A percentile compares a stretch with the other conserved stretches of the same genome.
These are phyloP conservation scores for Chrysolina haemoptera DNA, from an alignment of 2,888 invertebrate genomes.

Conservation along the genomic window DNA sequence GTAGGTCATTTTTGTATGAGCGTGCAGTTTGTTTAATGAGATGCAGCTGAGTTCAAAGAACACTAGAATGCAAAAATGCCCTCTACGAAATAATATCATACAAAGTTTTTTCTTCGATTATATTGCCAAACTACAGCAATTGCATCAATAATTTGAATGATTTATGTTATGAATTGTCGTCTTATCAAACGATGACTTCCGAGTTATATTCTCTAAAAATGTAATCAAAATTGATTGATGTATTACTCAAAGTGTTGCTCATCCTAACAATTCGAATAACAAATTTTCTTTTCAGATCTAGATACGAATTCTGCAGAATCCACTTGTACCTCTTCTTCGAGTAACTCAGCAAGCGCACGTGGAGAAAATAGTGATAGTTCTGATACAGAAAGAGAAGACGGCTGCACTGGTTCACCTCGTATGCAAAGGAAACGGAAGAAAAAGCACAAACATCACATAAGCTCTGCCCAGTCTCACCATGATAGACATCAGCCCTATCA, in stretches of 20 bases:
- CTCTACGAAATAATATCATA: too few species aligned
- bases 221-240: too few species aligned
- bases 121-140: too few species aligned
- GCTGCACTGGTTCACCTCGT: constrained; percentile 86
- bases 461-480: constrained; percentile 53
- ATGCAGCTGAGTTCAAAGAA: too few species aligned
- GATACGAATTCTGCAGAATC: constrained; percentile 67
- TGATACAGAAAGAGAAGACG: constrained; percentile 78
- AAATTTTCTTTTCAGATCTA: neutral
- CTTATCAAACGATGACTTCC: too few species aligned
- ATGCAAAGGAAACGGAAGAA: constrained; percentile 81
- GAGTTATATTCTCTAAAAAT: too few species aligned
- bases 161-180: too few species aligned
- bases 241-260: neutral
- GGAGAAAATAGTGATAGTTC: constrained; percentile 76
- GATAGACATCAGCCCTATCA: constrained; percentile 53
- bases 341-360: constrained; percentile 70
- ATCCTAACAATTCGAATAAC: neutral
- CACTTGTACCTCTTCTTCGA: constrained; percentile 72
- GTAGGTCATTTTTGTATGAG: too few species aligned
- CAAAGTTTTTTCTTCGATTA: too few species aligned
- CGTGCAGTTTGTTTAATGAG: too few species aligned
- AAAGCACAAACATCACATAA: constrained; percentile 66
- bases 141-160: too few species aligned
- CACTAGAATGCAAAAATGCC: too few species aligned